Percentiles rank a stretch among this genome's conserved stretches.
phyloP scores from a whole-genome alignment of 2,113 vertebrate species.

The Ictalurus furcatus region DNA sequence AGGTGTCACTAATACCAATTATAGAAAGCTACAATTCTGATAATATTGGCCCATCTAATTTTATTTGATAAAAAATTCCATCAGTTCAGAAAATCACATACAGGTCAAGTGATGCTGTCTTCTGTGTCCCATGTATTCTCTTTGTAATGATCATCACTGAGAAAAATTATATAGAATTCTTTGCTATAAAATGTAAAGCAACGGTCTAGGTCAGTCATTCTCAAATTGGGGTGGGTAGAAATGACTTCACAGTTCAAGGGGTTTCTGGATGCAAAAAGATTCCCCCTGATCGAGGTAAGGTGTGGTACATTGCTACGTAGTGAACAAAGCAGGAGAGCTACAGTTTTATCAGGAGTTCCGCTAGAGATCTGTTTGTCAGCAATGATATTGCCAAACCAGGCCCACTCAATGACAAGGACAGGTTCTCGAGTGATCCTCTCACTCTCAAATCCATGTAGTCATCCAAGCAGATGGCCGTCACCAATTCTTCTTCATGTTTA shows the following conservation, averaged over 20 bases:
- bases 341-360: background rate
- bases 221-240: background rate
- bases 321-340: background rate
- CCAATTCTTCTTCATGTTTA: constrained; percentile 44
- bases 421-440: background rate
- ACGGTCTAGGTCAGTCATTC: background rate
- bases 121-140: background rate
- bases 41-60: background rate
- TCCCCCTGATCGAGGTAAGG: no score
- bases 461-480: constrained; percentile 59
- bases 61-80: background rate
- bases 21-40: background rate
- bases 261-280: background rate
- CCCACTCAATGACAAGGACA: background rate
- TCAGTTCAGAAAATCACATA: background rate
- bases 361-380: background rate
- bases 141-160: background rate
- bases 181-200: background rate
- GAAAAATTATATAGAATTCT: background rate
- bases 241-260: background rate
- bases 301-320: background rate
- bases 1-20: background rate
- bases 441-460: background rate
- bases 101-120: background rate
- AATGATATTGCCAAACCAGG: background rate